These are phyloP conservation scores for Marisa cornuarietis DNA, from an alignment of 1,140 invertebrate species.

Conservation along the genomic window DNA sequence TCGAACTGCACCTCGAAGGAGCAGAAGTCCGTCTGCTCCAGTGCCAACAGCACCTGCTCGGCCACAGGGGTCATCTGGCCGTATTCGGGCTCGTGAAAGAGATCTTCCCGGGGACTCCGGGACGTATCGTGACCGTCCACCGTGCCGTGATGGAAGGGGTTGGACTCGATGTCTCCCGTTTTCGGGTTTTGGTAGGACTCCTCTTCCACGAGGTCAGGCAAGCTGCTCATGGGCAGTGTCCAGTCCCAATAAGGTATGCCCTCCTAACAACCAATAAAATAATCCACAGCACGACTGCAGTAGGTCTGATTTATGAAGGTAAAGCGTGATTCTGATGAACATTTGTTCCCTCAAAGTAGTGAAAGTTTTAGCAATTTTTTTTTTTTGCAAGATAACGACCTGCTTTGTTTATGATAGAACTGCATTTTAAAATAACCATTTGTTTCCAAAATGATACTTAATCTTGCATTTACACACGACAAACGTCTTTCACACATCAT, in stretches of 20 bases:
- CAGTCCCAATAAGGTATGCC: slow-evolving; percentile 41
- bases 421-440: too few species aligned
- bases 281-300: slow-evolving; percentile 1
- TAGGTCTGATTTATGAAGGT: too few species aligned
- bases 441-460: too few species aligned
- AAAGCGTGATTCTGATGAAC: too few species aligned
- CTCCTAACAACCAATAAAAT: background rate
- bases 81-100: slow-evolving; percentile 22
- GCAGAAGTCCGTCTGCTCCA: slow-evolving; percentile 41
- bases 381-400: too few species aligned
- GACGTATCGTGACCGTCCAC: slow-evolving; percentile 12
- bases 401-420: too few species aligned
- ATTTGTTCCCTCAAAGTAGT: too few species aligned
- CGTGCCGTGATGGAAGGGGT: slow-evolving; percentile 30
- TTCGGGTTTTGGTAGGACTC: slow-evolving; percentile 25
- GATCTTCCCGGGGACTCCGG: slow-evolving; percentile 12
- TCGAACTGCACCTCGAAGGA: slow-evolving; percentile 41
- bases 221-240: slow-evolving; percentile 26
- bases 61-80: slow-evolving; percentile 24
- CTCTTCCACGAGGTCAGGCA: slow-evolving; percentile 25
- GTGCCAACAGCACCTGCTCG: slow-evolving; percentile 30
- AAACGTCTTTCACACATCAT: too few species aligned
- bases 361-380: too few species aligned
- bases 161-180: slow-evolving; percentile 13
- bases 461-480: too few species aligned